A percentile compares a stretch with the other conserved stretches of the same genome.
phyloP scores from a whole-genome alignment of 2,888 invertebrate species.

The Acrobasis consociella region DNA sequence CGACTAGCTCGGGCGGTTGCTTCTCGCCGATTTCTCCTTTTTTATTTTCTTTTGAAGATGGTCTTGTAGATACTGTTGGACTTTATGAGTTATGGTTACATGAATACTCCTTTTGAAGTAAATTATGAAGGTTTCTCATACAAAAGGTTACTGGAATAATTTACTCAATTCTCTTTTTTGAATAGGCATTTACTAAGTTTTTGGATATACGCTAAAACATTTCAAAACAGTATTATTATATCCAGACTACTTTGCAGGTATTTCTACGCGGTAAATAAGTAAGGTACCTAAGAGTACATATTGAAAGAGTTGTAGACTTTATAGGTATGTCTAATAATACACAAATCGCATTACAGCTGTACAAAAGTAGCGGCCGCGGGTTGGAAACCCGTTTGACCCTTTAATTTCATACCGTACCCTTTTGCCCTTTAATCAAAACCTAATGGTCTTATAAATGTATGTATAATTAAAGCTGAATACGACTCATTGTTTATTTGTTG shows the following conservation, averaged over 20 bases:
- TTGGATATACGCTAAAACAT: too few species aligned
- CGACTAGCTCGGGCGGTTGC: slow-evolving; percentile 26
- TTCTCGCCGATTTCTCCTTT: slow-evolving; percentile 24
- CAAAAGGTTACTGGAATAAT: too few species aligned
- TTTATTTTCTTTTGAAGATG: background rate
- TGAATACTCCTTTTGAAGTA: background rate
- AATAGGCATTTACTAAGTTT: background rate
- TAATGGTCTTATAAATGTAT: slow-evolving; percentile 22
- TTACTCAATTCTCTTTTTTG: too few species aligned
- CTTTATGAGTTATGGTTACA: background rate
- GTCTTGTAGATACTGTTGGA: background rate
- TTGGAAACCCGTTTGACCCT: slow-evolving; percentile 13
- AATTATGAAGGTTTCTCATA: too few species aligned
- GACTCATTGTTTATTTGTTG: slow-evolving; percentile 22
- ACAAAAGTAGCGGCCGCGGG: slow-evolving; percentile 22
- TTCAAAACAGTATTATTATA: too few species aligned
- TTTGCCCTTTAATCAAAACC: slow-evolving; percentile 34
- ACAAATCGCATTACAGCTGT: slow-evolving; percentile 22
- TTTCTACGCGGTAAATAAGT: too few species aligned
- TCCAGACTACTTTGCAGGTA: too few species aligned
- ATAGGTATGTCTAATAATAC: slow-evolving; percentile 3
- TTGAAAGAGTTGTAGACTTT: too few species aligned
- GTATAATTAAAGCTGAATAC: slow-evolving; percentile 21
- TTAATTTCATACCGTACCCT: slow-evolving; percentile 23
- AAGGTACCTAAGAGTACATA: background rate